Evolutionary conservation across 1,140 invertebrate species (phyloP).

Genomic region (Drosophila littoralis): DNA sequence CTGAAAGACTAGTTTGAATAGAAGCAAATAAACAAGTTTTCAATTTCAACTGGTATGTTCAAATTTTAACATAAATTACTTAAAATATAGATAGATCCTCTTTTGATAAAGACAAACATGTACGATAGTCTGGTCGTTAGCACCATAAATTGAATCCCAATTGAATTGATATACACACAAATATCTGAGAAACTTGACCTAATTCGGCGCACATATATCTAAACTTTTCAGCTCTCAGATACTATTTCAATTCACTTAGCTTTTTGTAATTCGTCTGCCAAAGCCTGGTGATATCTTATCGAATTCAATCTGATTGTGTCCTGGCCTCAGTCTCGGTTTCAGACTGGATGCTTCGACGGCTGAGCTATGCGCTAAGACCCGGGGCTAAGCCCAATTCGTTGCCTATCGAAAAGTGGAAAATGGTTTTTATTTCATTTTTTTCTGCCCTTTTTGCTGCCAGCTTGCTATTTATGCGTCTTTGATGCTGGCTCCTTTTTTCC

Average conservation of each 20-base stretch:
- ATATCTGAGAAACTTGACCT: neutral
- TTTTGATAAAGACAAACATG: no score
- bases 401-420: slow-evolving; percentile 36
- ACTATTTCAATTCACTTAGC: slow-evolving; percentile 31
- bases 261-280: slow-evolving; percentile 15
- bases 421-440: slow-evolving; percentile 26
- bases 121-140: no score
- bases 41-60: no score
- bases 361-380: slow-evolving; percentile 32
- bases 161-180: neutral
- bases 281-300: slow-evolving; percentile 41
- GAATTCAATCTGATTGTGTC: slow-evolving; percentile 26
- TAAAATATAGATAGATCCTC: no score
- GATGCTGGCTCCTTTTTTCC: slow-evolving; percentile 16
- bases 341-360: slow-evolving; percentile 17
- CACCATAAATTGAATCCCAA: neutral
- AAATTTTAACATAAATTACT: no score
- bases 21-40: no score
- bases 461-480: slow-evolving; percentile 45
- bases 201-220: slow-evolving; percentile 6
- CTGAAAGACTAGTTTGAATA: no score
- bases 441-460: slow-evolving; percentile 12
- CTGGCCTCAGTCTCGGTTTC: slow-evolving; percentile 4
- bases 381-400: slow-evolving; percentile 29
- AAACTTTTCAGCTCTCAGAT: slow-evolving; percentile 29